A percentile compares a stretch with the other conserved stretches of the same genome.
These are phyloP conservation scores for Mamestra configurata DNA, from an alignment of 1,140 invertebrate species.

Conservation along the genomic window DNA sequence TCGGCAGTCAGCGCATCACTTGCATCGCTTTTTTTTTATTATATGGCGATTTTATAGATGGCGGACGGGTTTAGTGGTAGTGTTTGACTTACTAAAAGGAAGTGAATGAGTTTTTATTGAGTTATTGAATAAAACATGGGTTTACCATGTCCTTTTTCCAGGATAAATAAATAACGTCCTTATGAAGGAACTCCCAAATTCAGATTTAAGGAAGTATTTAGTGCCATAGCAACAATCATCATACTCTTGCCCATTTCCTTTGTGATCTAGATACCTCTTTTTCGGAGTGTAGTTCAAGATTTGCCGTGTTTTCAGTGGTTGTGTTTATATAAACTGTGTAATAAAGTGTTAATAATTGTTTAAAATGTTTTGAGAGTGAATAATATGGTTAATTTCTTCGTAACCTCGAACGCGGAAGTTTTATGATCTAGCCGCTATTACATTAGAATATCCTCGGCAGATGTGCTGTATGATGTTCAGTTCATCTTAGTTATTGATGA, in stretches of 20 bases:
- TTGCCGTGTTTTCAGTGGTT: constrained; percentile 33
- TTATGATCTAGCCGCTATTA: constrained; percentile 50
- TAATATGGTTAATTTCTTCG: constrained; percentile 31
- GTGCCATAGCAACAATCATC: constrained; percentile 64
- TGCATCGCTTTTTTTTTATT: constrained; percentile 14
- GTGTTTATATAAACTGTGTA: constrained; percentile 7
- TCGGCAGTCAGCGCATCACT: background rate
- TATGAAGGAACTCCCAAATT: background rate
- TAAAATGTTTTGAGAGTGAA: constrained; percentile 35
- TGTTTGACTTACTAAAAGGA: constrained; percentile 31
- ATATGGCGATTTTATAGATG: constrained; percentile 38
- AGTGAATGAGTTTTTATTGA: constrained; percentile 14
- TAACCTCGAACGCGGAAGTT: constrained; percentile 67
- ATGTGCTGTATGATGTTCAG: constrained; percentile 6
- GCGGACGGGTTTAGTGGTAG: constrained; percentile 36
- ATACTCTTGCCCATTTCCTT: constrained; percentile 67
- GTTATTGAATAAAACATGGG: constrained; percentile 12
- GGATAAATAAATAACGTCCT: background rate
- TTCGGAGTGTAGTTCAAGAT: constrained; percentile 50
- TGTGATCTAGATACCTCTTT: constrained; percentile 67
- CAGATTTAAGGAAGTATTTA: constrained; percentile 21
- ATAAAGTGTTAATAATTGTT: constrained; percentile 30
- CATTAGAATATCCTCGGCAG: constrained; percentile 15
- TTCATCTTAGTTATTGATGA: background rate
- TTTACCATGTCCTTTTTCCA: background rate